A percentile compares a stretch with the other conserved stretches of the same genome.
Conservation (phyloP, 2,888 invertebrate genomes). For the Chymomyza amoena region DNA sequence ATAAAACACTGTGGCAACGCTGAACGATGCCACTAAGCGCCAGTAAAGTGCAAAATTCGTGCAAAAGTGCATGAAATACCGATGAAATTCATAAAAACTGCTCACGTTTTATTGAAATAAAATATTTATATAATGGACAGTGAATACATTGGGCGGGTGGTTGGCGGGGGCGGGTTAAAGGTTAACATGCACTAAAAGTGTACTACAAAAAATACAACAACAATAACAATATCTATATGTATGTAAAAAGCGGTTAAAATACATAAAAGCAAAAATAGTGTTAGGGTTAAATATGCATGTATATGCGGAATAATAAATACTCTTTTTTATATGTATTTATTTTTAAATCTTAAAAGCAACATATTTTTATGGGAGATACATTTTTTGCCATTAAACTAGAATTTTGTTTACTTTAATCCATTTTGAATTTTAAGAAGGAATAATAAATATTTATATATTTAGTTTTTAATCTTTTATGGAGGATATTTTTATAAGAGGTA, state of each 20-base stretch:
- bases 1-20: background rate
- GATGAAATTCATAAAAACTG: conserved; percentile 73
- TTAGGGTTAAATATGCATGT: no score
- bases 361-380: no score
- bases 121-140: conserved; percentile 74
- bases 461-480: no score
- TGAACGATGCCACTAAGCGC: conserved; percentile 71
- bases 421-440: no score
- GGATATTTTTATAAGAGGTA: no score
- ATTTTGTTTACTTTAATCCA: no score
- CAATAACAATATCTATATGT: background rate
- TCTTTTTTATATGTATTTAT: background rate
- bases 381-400: no score
- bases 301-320: background rate
- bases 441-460: no score
- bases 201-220: conserved; percentile 16
- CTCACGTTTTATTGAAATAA: conserved; percentile 75
- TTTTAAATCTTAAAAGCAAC: no score
- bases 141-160: conserved; percentile 42
- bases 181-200: conserved; percentile 49
- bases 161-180: conserved; percentile 28
- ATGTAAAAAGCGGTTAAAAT: background rate
- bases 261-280: background rate
- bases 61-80: conserved; percentile 62
- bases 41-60: conserved; percentile 60